Evolutionary conservation across 2,797 vertebrate genomes (phyloP).

Genomic region (Buceros bicornis): DNA sequence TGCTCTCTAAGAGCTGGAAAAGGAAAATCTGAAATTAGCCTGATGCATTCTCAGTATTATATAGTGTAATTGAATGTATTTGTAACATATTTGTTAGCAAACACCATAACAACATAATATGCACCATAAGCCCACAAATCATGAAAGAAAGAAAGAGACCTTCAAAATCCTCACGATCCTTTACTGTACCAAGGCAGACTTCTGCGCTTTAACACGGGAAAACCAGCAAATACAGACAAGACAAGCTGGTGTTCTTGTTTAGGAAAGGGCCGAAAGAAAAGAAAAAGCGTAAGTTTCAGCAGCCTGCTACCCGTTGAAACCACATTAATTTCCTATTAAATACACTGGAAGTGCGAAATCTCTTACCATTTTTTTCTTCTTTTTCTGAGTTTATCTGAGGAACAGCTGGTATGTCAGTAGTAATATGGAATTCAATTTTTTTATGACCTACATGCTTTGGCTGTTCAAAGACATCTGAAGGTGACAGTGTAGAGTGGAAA

Average conservation of each 20-base stretch:
- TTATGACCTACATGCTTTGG: conserved; percentile 84
- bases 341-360: not conserved
- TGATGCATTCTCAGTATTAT: not conserved
- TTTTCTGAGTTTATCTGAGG: conserved; percentile 78
- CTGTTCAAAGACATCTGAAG: conserved; percentile 95
- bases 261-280: too few relatives aligned
- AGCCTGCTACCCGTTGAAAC: not conserved
- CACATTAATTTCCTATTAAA: not conserved
- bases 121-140: not conserved
- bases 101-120: not conserved
- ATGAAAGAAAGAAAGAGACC: not conserved
- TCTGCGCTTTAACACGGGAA: not conserved
- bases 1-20: not conserved
- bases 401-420: conserved; percentile 81
- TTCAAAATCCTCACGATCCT: not conserved
- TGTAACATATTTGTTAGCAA: not conserved
- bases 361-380: conserved; percentile 81
- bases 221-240: not conserved
- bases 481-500: conserved; percentile 84
- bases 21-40: not conserved
- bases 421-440: conserved; percentile 96
- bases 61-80: not conserved
- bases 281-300: not conserved
- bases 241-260: not conserved
- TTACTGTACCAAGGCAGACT: not conserved